Conservation (phyloP, 1,140 invertebrate genomes). For the Portunus trituberculatus region DNA sequence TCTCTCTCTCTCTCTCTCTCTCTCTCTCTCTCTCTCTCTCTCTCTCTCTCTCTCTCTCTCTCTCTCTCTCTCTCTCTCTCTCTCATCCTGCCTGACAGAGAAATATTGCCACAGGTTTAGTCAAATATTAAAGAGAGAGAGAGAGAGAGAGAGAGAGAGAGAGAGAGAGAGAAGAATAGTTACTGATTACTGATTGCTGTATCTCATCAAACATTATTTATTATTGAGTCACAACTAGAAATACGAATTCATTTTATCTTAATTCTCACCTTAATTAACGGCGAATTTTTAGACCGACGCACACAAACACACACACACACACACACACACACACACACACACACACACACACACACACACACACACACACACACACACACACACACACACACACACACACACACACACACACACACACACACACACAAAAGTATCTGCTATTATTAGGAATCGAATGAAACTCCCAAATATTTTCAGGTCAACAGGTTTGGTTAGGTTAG, state of each 20-base stretch:
- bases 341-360: conserved; percentile 15
- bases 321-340: conserved; percentile 9
- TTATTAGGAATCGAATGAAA: not conserved
- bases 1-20: not conserved
- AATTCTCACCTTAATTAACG: too few relatives aligned
- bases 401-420: too few relatives aligned
- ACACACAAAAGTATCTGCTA: too few relatives aligned
- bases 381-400: too few relatives aligned
- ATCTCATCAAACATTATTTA: not conserved
- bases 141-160: not conserved
- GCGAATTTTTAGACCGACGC: not conserved
- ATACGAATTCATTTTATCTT: too few relatives aligned
- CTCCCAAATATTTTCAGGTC: not conserved
- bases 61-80: too few relatives aligned
- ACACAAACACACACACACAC: conserved; percentile 7
- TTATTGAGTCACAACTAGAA: too few relatives aligned
- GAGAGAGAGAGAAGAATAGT: too few relatives aligned
- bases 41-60: not conserved
- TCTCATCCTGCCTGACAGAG: not conserved
- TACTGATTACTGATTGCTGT: not conserved
- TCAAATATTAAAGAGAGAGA: not conserved
- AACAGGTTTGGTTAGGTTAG: not conserved
- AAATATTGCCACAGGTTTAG: not conserved
- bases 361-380: conserved; percentile 7
- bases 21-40: too few relatives aligned